These are phyloP conservation scores for Aphelinus certus DNA, from an alignment of 1,140 invertebrate species.

Conservation along the genomic window DNA sequence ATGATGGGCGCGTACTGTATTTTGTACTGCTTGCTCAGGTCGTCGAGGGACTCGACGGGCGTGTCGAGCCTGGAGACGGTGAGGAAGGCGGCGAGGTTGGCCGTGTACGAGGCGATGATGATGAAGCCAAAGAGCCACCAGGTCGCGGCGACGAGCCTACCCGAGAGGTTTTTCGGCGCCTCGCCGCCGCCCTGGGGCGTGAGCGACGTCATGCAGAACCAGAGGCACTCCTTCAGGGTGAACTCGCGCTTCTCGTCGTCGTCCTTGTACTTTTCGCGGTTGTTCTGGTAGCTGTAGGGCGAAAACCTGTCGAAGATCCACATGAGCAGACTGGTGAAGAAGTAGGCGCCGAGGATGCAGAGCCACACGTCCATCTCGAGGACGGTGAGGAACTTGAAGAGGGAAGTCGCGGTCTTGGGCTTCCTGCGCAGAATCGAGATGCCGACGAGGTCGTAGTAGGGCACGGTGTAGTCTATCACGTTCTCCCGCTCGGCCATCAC, in stretches of 20 bases:
- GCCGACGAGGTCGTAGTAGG: conserved; percentile 94
- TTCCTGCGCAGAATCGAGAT: conserved; percentile 92
- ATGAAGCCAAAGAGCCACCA: conserved; percentile 99
- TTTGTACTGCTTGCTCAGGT: conserved; percentile 94
- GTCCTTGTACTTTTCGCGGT: conserved; percentile 90
- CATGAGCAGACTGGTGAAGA: conserved; percentile 93
- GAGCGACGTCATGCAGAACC: conserved; percentile 99
- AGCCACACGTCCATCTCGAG: conserved; percentile 96
- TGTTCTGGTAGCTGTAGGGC: conserved; percentile 96
- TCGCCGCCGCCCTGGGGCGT: conserved; percentile 97
- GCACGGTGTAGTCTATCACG: conserved; percentile 94
- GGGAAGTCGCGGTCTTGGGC: conserved; percentile 80
- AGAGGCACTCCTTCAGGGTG: conserved; percentile 94
- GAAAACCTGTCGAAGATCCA: conserved; percentile 96
- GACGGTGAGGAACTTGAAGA: conserved; percentile 97
- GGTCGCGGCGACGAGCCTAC: conserved; percentile 90
- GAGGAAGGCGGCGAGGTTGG: conserved; percentile 93
- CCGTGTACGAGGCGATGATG: conserved; percentile 98
- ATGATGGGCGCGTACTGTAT: conserved; percentile 91
- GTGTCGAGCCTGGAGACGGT: conserved; percentile 93
- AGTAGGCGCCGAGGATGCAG: conserved; percentile 94
- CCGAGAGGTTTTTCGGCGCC: conserved; percentile 94
- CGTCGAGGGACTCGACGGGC: conserved; percentile 91
- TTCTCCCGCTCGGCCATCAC: conserved; percentile 96
- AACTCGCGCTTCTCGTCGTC: conserved; percentile 96